A percentile compares a stretch with the other conserved stretches of the same genome.
These are phyloP conservation scores for Caradrina kadenii DNA, from an alignment of 2,888 invertebrate genomes.

Conservation along the genomic window DNA sequence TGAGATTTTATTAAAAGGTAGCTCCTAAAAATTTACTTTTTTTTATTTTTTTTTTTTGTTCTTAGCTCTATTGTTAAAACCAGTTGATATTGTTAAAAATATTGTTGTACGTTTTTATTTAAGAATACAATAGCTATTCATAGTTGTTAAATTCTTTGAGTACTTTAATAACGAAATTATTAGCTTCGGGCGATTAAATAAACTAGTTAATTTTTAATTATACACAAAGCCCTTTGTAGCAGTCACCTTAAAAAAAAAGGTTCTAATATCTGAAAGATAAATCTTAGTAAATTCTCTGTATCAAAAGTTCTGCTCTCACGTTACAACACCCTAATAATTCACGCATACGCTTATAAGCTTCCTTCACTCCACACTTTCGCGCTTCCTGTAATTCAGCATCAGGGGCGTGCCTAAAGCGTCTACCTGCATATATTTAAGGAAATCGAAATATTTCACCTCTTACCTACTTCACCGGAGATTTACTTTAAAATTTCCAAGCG, in stretches of 20 bases:
- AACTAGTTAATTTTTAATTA: background rate
- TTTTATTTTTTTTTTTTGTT: background rate
- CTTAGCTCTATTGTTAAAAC: background rate
- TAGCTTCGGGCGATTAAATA: background rate
- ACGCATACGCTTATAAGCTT: conserved; percentile 33
- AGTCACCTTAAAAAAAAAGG: background rate
- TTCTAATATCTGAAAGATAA: background rate
- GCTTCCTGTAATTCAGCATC: conserved; percentile 63
- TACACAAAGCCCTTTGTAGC: background rate
- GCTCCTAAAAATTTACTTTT: background rate
- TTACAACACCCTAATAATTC: conserved; percentile 46
- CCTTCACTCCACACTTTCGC: conserved; percentile 41
- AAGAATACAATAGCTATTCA: background rate
- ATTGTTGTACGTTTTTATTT: background rate
- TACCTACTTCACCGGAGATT: conserved; percentile 62
- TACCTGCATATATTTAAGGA: conserved; percentile 69
- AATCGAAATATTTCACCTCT: conserved; percentile 76
- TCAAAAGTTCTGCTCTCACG: conserved; percentile 26
- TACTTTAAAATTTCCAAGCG: conserved; percentile 65
- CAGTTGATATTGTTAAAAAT: background rate
- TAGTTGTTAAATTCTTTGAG: conserved; percentile 1
- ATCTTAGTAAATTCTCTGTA: conserved; percentile 4
- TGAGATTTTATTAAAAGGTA: conserved; percentile 28
- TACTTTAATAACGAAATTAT: background rate
- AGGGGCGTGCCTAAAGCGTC: conserved; percentile 52